Evolutionary conservation across 2,888 invertebrate species (phyloP), one percentile per base, ranked within the genome.

Genomic region (Deladenus siricidicola): DNA sequence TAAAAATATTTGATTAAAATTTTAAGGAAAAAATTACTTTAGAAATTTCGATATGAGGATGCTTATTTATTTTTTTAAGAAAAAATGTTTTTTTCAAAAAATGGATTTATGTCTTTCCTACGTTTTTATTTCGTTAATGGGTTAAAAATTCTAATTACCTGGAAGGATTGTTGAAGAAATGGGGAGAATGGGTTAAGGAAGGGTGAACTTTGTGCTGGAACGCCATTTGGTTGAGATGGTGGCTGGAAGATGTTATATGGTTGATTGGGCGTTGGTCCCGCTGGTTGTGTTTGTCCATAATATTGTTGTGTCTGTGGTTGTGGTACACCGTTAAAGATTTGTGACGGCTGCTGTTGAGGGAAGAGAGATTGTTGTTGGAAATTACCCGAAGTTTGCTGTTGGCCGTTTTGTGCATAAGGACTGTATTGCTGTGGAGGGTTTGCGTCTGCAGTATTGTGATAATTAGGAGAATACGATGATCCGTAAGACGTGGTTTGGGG

Each of bases 141-240:
- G n/a, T n/a, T n/a, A n/a, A n/a, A n/a, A n/a, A n/a, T n/a, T n/a
- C 45, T 14, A 23, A 42, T 45, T 24, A 51, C 62, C 43, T 62
- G 60, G 28, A 61, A 66, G 3, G 60, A 50, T 42, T 73, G 71
- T 29, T 63, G 68, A 8, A 76, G 63, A 65, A 76, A 76, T n/a
- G 73, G 71, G 54, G 73, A 72, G 70, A 76, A 76, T 4, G 74
- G 75, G 45, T 76, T 76, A 58, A 67, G 66, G 28, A 71, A 59
- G 10, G 66, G 61, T 14, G 56, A 50, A 23, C 62, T n/a, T n/a
- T n/a, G n/a, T n/a, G n/a, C n/a, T n/a, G n/a, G n/a, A n/a, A n/a
- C 61, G 56, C 60, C 64, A 24, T 56, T 42, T n/a, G 58, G 50
- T 21, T 42, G 55, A 17, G 28, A 34, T 14, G 42, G 56, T 19